Percentiles rank a stretch among this genome's conserved stretches.
These are phyloP conservation scores for Panulirus ornatus DNA, from an alignment of 1,140 invertebrate species.

Conservation along the genomic window DNA sequence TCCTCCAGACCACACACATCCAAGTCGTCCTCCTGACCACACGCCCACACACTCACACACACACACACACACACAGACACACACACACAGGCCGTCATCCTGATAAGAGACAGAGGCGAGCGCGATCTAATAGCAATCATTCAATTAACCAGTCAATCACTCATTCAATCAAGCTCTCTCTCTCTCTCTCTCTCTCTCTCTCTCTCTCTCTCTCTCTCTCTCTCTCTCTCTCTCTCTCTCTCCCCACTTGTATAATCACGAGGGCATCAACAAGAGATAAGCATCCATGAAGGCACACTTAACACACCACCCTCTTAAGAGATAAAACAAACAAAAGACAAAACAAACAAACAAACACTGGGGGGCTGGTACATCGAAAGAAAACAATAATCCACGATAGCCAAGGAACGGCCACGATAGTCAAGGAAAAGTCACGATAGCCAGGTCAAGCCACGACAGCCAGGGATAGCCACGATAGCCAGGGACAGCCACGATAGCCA, in stretches of 20 bases:
- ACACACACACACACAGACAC: conserved; percentile 1
- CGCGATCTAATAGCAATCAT: background rate
- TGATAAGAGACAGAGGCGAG: background rate
- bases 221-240: background rate
- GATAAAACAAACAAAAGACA: too few species aligned
- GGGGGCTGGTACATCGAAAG: too few species aligned
- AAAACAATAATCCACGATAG: too few species aligned
- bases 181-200: background rate
- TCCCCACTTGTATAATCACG: background rate
- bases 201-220: background rate
- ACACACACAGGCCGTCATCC: background rate
- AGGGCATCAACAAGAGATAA: too few species aligned
- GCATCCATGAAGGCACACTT: too few species aligned
- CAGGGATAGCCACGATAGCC: too few species aligned
- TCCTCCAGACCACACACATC: background rate
- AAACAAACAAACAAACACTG: too few species aligned
- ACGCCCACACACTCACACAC: background rate
- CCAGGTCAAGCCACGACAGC: too few species aligned
- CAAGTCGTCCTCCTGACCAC: background rate
- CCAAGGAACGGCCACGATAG: too few species aligned
- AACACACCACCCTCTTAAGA: too few species aligned
- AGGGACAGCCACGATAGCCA: too few species aligned
- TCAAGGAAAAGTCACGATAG: too few species aligned
- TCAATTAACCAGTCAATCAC: background rate
- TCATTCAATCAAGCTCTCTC: conserved; percentile 31